Conservation (phyloP, 1,140 invertebrate genomes). For the Brachionus asplanchnoidis region DNA sequence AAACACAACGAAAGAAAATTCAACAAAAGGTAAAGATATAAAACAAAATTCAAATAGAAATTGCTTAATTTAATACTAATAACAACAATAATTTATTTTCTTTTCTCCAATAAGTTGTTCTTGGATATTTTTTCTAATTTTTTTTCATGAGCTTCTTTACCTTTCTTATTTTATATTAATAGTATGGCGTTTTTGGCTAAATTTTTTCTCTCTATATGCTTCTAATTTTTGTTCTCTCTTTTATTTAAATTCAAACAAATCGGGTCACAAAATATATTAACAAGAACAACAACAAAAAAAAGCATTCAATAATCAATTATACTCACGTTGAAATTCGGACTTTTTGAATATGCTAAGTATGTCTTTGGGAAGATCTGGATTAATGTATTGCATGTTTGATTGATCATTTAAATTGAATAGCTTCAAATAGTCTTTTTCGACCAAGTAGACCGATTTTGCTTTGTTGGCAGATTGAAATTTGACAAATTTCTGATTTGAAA, state of each 20-base stretch:
- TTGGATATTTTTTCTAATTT: not conserved
- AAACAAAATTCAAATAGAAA: not conserved
- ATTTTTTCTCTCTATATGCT: not conserved
- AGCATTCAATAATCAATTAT: not conserved
- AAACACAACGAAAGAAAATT: not conserved
- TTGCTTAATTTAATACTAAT: conserved; percentile 30
- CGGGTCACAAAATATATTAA: not conserved
- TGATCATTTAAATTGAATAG: conserved; percentile 22
- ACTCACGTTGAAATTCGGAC: conserved; percentile 38
- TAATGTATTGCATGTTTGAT: conserved; percentile 14
- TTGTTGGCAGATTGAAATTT: conserved; percentile 37
- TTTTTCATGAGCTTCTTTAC: not conserved
- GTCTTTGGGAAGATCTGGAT: conserved; percentile 38
- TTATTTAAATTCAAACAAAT: not conserved
- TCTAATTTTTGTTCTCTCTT: not conserved
- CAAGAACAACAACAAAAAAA: not conserved
- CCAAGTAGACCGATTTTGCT: not conserved
- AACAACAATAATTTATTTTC: conserved; percentile 1
- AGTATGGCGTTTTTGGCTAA: not conserved
- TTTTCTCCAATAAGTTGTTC: not conserved
- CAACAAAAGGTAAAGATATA: not conserved
- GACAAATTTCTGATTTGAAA: conserved; percentile 37
- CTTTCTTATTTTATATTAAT: conserved; percentile 8
- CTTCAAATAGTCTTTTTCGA: conserved; percentile 36
- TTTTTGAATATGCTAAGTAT: conserved; percentile 21